These are phyloP conservation scores for Porites cylindrica DNA, from an alignment of 92 coral and sea anemone genomes.

Conservation along the genomic window DNA sequence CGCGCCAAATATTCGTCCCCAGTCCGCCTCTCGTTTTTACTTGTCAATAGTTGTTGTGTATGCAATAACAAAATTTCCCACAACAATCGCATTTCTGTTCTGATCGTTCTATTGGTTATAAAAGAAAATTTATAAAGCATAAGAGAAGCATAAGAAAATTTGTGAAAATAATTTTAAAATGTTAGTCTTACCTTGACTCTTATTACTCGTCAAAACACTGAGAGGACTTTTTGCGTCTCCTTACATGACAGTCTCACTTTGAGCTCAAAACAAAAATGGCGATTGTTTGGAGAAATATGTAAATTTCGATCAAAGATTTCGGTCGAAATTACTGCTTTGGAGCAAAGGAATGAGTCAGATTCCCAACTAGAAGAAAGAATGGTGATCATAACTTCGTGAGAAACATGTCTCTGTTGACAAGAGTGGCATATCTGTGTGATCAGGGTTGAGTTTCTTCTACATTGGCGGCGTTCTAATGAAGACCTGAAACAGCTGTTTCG, in stretches of 20 bases:
- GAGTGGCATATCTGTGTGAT: background rate
- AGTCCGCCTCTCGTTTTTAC: background rate
- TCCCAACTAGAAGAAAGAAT: background rate
- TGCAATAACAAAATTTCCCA: background rate
- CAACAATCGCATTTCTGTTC: no score
- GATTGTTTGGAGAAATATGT: conserved; percentile 12
- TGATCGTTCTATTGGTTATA: no score
- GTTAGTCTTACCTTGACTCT: no score
- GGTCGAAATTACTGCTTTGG: background rate
- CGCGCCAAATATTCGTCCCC: conserved; percentile 51
- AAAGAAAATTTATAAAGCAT: background rate
- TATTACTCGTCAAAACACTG: background rate
- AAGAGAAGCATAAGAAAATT: no score
- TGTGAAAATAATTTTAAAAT: background rate
- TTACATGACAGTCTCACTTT: background rate
- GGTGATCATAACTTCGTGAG: background rate
- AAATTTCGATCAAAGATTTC: background rate
- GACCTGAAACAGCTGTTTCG: conserved; percentile 28
- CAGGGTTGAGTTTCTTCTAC: no score
- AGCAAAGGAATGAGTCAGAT: background rate
- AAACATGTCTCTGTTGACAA: background rate
- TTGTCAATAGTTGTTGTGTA: background rate
- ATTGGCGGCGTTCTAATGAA: background rate
- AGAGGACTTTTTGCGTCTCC: background rate
- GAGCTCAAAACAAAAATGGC: background rate